Base-by-base conservation (phyloP, 2,888 invertebrate genomes). In the Mesorhabditis sp. region DNA sequence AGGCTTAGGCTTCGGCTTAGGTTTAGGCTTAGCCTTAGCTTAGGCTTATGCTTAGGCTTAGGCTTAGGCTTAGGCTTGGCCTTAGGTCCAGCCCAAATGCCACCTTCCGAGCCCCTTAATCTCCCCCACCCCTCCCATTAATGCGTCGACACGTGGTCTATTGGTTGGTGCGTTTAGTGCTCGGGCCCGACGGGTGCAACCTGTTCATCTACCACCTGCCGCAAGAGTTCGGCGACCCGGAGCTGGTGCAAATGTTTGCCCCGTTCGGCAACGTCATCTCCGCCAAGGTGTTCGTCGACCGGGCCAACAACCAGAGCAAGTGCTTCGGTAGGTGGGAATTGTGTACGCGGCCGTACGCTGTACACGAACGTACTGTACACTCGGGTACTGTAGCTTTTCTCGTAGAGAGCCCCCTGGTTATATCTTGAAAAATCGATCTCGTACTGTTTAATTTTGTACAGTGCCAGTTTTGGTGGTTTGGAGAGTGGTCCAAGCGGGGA, bases 171-270 rank as follows among this genome's bases (percentile, higher is more conserved):
- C 64, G 68, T 80, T 76, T 73, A 82, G 82, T 81, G 74, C 81
- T 80, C 87, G 97, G 97, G 87, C 97, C 97, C 83, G 97, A 98
- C 90, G 98, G 97, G 87, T 97, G 97, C 90, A 98, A 98, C 89
- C 91, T 98, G 86, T 98, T 98, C 91, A 98, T 98, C 90, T 98
- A 98, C 90, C 98, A 98, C 90, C 92, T 98, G 89, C 98, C 98
- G 82, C 97, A 97, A 90, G 98, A 98, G 90, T 98, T 98, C 87
- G 97, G 97, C 72, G 98, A 98, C 88, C 92, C 92, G 76, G 98
- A 98, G 89, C 91, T 98, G 87, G 96, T 96, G 92, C 96, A 97
- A 90, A 97, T 98, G 97, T 98, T 98, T 89, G 90, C 96, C 88
- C 96, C 97, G 77, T 98, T 98, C 88, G 98, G 98, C 85, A 95